Conservation (phyloP, 1,140 invertebrate genomes). For the Latrodectus geometricus region DNA sequence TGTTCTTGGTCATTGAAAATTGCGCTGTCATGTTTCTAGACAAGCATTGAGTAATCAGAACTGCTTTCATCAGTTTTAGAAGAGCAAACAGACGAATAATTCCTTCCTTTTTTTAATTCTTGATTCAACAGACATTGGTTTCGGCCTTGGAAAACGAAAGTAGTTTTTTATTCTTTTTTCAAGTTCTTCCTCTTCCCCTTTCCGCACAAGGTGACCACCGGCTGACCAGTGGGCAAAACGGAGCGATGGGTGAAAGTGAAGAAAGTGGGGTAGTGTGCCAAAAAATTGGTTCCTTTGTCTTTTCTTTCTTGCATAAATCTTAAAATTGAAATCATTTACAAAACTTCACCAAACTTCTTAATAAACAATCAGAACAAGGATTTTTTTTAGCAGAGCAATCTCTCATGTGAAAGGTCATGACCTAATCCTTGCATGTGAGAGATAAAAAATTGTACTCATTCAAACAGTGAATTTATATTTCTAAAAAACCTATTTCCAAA, state of each 20-base stretch:
- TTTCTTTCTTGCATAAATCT: conserved; percentile 44
- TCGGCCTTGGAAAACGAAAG: conserved; percentile 48
- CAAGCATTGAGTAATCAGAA: conserved; percentile 53
- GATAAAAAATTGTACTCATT: too few relatives aligned
- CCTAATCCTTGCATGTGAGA: not conserved
- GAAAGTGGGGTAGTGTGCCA: conserved; percentile 53
- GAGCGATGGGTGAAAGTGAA: not conserved
- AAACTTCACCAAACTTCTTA: too few relatives aligned
- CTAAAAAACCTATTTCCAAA: too few relatives aligned
- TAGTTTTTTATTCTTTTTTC: conserved; percentile 13
- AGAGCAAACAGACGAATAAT: conserved; percentile 42
- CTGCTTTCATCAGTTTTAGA: conserved; percentile 45
- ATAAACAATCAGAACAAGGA: too few relatives aligned
- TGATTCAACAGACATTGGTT: conserved; percentile 23
- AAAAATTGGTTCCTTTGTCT: conserved; percentile 26
- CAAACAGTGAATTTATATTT: too few relatives aligned
- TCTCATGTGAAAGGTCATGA: conserved; percentile 32
- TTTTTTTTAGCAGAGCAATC: not conserved
- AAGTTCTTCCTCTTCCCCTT: conserved; percentile 21
- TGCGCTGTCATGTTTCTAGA: conserved; percentile 50
- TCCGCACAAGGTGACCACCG: not conserved
- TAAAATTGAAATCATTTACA: too few relatives aligned
- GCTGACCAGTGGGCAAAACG: not conserved
- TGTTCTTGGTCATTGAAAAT: conserved; percentile 55
- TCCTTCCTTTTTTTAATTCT: conserved; percentile 26